Conservation (phyloP, 2,113 vertebrate genomes). For the Chamaetylas fuelleborni region DNA sequence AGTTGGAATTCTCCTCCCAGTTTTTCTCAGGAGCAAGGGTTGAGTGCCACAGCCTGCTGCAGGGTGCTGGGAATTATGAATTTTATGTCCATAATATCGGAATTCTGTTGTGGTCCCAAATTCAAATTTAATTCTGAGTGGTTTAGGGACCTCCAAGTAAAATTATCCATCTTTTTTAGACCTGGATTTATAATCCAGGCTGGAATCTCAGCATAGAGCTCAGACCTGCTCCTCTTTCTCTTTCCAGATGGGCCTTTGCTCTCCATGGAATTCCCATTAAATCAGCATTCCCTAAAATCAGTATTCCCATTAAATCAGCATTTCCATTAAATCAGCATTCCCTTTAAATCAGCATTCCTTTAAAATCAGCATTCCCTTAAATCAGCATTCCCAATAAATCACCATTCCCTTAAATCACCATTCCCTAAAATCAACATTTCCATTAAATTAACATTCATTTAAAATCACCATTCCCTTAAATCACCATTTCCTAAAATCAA, state of each 20-base stretch:
- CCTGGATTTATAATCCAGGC: neutral
- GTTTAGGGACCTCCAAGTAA: neutral
- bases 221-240: neutral
- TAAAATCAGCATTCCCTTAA: no score
- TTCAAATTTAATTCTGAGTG: fast-evolving
- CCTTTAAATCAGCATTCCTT: neutral
- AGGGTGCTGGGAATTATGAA: neutral
- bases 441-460: neutral
- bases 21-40: neutral
- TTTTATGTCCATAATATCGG: fast-evolving
- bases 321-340: neutral
- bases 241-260: neutral
- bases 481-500: neutral
- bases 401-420: neutral
- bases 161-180: neutral
- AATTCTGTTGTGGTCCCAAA: neutral
- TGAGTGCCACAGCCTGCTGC: fast-evolving
- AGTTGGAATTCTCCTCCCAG: neutral
- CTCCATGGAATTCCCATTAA: neutral
- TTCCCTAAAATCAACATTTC: no score
- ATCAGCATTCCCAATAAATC: no score
- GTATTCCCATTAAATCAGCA: neutral
- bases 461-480: neutral
- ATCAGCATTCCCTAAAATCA: no score
- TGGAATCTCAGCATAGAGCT: neutral